Base-by-base conservation (phyloP, 2,888 invertebrate species). In the Chloroclystis v-ata region DNA sequence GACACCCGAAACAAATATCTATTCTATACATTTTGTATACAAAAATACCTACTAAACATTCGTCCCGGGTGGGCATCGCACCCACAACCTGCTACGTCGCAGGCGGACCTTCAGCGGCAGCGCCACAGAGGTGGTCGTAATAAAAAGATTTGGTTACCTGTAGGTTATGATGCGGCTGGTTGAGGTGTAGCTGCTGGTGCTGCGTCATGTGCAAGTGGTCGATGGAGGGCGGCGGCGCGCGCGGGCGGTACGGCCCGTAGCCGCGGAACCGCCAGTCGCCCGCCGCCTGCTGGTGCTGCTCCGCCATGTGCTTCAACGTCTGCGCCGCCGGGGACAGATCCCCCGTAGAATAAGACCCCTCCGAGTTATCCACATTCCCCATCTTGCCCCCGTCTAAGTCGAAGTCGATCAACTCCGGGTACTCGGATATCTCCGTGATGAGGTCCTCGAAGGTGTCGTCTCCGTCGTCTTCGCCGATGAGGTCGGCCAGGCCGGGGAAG, bases 251-350 rank as follows among this genome's bases (percentile, higher is more conserved):
- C 42, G 78, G 63, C 89, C 73, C 89, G 88, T 78, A 92, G 79
- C 75, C 78, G 35, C 85, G 92, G 88, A 79, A 85, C 43, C 85
- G 79, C 72, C 83, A 90, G 72, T 89, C 90, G 1, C 84, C 86
- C 24, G 85, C 71, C 49, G 83, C 84, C 80, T 95, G 96, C 82
- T 97, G 97, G 81, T 97, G 97, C 78, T 97, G 97, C 75, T 97
- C 97, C 28, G 97, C 97, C 97, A 97, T 97, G 69, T 97, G 97
- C 75, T 97, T 97, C 42, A 98, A 88, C 0, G 97, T 97, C 84
- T 97, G 97, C 38, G 97, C 97, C 0, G 98, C 98, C 14, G 97
- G 95, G 49, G 96, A 96, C 76, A 95, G 89, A 75, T 95, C 95
- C 0, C 91, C 92, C 13, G 20, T 20, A 2, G 3, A 2, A 5